Evolutionary conservation across 2,113 vertebrate genomes (phyloP).

Genomic region (Patagioenas fasciata): DNA sequence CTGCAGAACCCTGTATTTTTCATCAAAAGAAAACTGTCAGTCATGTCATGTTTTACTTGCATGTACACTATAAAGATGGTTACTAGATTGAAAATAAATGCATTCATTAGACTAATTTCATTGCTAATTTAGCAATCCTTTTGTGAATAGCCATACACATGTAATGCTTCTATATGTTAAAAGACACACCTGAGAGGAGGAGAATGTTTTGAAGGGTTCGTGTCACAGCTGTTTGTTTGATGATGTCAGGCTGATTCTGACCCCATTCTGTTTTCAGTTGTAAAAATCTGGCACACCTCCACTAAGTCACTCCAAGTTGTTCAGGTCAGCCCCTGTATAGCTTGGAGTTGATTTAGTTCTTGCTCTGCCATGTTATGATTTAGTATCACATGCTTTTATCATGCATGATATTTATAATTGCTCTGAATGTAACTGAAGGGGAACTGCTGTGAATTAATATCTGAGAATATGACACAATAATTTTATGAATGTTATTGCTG

Average conservation of each 20-base stretch:
- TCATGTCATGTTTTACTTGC: background rate
- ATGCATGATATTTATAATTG: background rate
- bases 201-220: background rate
- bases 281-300: background rate
- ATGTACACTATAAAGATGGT: background rate
- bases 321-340: background rate
- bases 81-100: background rate
- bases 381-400: background rate
- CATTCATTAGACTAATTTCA: background rate
- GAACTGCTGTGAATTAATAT: background rate
- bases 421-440: background rate
- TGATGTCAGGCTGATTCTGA: background rate
- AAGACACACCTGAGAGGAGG: background rate
- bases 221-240: background rate
- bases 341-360: background rate
- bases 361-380: background rate
- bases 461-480: background rate
- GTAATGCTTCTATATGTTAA: background rate
- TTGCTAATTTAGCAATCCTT: background rate
- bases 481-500: background rate
- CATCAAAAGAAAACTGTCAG: background rate
- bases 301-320: background rate
- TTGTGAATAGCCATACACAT: background rate
- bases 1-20: background rate
- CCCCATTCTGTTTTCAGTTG: background rate